phyloP scores from a whole-genome alignment of 2,888 invertebrate species.

The Pachydiplax longipennis region DNA sequence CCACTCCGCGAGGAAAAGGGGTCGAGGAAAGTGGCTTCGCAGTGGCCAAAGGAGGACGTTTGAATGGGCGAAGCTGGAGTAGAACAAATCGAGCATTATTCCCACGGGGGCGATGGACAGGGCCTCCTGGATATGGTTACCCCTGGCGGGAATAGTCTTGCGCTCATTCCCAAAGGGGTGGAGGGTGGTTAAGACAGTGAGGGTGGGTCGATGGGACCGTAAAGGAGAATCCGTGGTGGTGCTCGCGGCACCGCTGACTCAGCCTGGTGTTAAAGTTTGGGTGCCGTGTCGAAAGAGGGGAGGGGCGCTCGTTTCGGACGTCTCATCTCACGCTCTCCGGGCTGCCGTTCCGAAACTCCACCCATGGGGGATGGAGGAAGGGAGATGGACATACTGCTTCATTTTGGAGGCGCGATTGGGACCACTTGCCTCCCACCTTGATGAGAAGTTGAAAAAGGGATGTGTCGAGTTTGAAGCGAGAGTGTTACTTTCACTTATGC shows the following conservation, averaged over 20 bases:
- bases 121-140: background rate
- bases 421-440: background rate
- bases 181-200: background rate
- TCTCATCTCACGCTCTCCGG: background rate
- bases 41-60: background rate
- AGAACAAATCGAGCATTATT: constrained; percentile 24
- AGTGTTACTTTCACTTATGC: too few species aligned
- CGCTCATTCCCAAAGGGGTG: background rate
- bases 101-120: constrained; percentile 22
- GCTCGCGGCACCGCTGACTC: constrained; percentile 28
- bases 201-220: background rate
- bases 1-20: background rate
- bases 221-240: background rate
- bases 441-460: background rate
- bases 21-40: background rate
- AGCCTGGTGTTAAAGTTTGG: constrained; percentile 15
- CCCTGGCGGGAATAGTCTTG: background rate
- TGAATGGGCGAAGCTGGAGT: background rate
- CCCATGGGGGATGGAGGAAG: background rate
- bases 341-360: background rate
- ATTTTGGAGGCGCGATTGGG: background rate
- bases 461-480: too few species aligned
- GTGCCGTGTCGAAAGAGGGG: background rate
- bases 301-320: background rate
- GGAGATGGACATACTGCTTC: background rate